phyloP scores from a whole-genome alignment of 2,113 vertebrate genomes.

The Columbina picui region DNA sequence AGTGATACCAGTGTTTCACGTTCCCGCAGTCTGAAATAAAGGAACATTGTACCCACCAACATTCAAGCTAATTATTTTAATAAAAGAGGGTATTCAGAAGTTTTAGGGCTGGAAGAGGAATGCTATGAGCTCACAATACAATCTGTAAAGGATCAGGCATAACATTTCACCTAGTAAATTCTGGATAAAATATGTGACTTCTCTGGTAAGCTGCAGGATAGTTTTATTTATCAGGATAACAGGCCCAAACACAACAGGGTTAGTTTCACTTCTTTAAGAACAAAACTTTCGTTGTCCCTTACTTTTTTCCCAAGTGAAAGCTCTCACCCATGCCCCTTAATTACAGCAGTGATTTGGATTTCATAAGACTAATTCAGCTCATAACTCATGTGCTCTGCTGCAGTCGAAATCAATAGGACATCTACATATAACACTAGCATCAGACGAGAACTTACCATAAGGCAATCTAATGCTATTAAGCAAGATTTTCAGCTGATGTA shows the following conservation, averaged over 20 bases:
- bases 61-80: background rate
- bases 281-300: background rate
- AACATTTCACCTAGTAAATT: background rate
- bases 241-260: background rate
- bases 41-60: background rate
- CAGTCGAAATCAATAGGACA: background rate
- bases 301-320: background rate
- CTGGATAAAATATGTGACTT: background rate
- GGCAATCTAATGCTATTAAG: background rate
- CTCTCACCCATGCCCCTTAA: background rate
- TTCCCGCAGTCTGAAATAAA: background rate
- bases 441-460: background rate
- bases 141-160: background rate
- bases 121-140: fast-evolving
- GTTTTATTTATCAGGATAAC: background rate
- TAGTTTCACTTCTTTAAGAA: background rate
- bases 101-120: background rate
- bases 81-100: background rate
- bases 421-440: background rate
- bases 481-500: background rate
- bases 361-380: background rate
- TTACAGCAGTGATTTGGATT: background rate
- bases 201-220: background rate
- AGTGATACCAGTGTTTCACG: background rate
- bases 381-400: background rate